phyloP scores from a whole-genome alignment of 2,113 vertebrate genomes.

The Baryphthengus martii region DNA sequence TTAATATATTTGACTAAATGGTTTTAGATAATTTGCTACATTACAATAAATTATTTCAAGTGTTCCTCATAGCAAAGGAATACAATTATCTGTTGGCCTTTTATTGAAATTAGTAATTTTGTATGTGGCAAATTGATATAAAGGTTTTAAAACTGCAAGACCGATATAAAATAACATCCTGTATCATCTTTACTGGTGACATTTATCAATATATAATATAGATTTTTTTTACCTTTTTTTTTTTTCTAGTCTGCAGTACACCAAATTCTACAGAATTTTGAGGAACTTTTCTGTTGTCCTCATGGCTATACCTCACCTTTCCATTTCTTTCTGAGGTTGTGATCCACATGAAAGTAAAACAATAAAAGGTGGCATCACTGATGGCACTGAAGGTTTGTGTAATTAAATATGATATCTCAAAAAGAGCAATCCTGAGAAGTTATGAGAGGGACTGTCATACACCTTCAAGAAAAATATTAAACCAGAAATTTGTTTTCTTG shows the following conservation, averaged over 20 bases:
- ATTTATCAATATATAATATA: neutral
- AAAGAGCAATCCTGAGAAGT: neutral
- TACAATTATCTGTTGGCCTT: conserved; percentile 10
- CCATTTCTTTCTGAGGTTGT: too few species aligned
- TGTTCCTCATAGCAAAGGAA: neutral
- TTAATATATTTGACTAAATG: conserved; percentile 21
- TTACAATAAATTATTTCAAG: conserved; percentile 40
- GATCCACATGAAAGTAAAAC: too few species aligned
- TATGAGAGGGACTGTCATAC: neutral
- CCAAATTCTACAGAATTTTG: neutral
- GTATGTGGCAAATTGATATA: neutral
- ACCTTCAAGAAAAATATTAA: neutral
- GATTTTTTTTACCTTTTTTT: neutral
- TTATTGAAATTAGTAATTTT: conserved; percentile 22
- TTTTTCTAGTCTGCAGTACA: neutral
- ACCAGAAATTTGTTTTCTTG: neutral
- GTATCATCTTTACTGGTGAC: neutral
- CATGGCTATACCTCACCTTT: too few species aligned
- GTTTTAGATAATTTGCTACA: conserved; percentile 40
- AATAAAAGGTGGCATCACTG: too few species aligned
- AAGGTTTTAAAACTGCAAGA: neutral
- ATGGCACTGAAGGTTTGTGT: too few species aligned
- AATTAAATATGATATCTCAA: neutral
- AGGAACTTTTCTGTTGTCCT: too few species aligned
- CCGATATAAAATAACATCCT: neutral